Percentiles rank a stretch among this genome's conserved stretches.
Conservation (phyloP, 2,888 invertebrate species). For the Athalia cordata region DNA sequence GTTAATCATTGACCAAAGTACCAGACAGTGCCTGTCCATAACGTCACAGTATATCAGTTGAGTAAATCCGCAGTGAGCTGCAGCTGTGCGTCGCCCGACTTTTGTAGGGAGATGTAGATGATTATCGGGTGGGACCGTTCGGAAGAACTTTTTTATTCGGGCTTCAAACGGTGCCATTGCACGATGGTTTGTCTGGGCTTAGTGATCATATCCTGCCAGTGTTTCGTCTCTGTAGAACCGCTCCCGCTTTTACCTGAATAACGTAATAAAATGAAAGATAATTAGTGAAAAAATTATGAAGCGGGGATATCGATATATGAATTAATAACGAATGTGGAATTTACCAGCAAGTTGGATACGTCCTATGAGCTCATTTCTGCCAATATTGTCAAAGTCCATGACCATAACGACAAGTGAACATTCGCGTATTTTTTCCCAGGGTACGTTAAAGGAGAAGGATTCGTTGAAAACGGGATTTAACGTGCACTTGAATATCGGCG, state of each 20-base stretch:
- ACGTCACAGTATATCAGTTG: no score
- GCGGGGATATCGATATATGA: no score
- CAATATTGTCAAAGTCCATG: slow-evolving; percentile 98
- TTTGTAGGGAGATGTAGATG: slow-evolving; percentile 1
- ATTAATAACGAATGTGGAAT: slow-evolving; percentile 51
- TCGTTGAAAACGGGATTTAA: slow-evolving; percentile 97
- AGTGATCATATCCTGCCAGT: slow-evolving; percentile 99
- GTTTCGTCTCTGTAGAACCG: slow-evolving; percentile 96
- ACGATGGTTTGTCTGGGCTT: slow-evolving; percentile 97
- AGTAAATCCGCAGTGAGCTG: no score
- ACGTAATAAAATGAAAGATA: no score
- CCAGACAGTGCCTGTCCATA: not conserved
- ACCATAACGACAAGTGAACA: slow-evolving; percentile 95
- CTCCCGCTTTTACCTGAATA: slow-evolving; percentile 92
- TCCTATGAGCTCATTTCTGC: slow-evolving; percentile 93
- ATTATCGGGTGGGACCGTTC: not conserved
- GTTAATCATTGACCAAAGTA: not conserved
- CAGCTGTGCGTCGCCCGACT: slow-evolving; percentile 20
- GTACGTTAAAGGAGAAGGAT: slow-evolving; percentile 95
- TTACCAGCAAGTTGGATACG: slow-evolving; percentile 93
- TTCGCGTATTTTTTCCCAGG: slow-evolving; percentile 97
- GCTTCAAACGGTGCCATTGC: slow-evolving; percentile 97
- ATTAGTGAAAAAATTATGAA: no score
- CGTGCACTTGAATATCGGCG: slow-evolving; percentile 94
- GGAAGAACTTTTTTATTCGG: slow-evolving; percentile 80